Percentiles rank a stretch among this genome's conserved stretches.
Conservation (phyloP, 2,888 invertebrate species). For the Scaptomyza tumidula region DNA sequence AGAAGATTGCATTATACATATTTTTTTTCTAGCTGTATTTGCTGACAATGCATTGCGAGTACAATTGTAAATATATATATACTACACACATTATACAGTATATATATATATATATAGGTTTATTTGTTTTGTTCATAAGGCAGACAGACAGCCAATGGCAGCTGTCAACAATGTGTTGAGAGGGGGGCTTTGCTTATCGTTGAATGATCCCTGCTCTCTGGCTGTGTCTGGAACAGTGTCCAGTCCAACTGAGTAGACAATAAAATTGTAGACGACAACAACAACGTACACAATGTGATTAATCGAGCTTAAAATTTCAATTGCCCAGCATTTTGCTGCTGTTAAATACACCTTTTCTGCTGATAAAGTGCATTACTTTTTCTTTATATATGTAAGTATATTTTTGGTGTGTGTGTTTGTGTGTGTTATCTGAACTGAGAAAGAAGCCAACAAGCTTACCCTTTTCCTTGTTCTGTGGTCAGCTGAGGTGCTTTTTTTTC, state of each 20-base stretch:
- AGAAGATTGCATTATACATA: constrained; percentile 8
- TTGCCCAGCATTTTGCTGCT: constrained; percentile 34
- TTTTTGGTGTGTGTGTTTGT: neutral
- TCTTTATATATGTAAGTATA: too few species aligned
- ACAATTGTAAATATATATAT: constrained; percentile 1
- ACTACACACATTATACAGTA: neutral
- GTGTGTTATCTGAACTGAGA: constrained; percentile 42
- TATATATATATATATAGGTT: constrained; percentile 8
- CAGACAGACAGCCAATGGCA: constrained; percentile 25
- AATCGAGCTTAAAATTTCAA: constrained; percentile 64
- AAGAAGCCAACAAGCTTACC: constrained; percentile 11
- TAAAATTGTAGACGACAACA: constrained; percentile 20
- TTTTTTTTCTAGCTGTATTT: neutral
- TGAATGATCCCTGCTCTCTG: constrained; percentile 48
- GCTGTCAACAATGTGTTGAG: constrained; percentile 44
- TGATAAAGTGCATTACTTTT: constrained; percentile 52
- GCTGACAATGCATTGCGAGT: constrained; percentile 30
- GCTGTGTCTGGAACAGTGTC: constrained; percentile 8
- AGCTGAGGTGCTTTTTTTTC: constrained; percentile 4
- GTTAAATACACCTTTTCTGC: constrained; percentile 18
- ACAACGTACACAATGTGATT: constrained; percentile 36
- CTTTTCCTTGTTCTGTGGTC: neutral
- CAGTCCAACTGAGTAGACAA: constrained; percentile 17
- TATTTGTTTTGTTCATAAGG: constrained; percentile 17
- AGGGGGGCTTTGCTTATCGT: constrained; percentile 58